Evolutionary conservation across 2,797 vertebrate species (phyloP).

Genomic region (Ctenopoma kingsleyae): DNA sequence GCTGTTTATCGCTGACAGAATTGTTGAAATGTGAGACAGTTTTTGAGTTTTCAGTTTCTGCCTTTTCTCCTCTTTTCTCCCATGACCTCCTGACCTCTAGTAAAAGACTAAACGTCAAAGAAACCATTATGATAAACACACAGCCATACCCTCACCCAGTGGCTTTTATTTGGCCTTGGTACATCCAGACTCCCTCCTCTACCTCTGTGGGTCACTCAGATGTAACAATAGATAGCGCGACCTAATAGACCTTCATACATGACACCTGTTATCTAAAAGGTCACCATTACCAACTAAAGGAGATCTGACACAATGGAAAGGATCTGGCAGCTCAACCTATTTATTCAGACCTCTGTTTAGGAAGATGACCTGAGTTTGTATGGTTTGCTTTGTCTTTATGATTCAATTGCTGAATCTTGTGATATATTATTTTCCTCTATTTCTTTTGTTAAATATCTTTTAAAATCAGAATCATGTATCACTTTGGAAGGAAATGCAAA

Average conservation of each 20-base stretch:
- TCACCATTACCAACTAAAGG: conserved; percentile 55
- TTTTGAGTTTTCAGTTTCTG: conserved; percentile 55
- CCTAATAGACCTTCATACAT: conserved; percentile 62
- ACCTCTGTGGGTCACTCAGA: conserved; percentile 16
- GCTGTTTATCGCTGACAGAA: conserved; percentile 23
- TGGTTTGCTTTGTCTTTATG: conserved; percentile 8
- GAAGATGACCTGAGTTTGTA: conserved; percentile 13
- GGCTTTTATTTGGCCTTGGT: conserved; percentile 62
- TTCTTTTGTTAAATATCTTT: conserved; percentile 14
- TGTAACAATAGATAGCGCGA: conserved; percentile 58
- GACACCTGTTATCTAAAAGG: conserved; percentile 74
- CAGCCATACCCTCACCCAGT: conserved; percentile 31
- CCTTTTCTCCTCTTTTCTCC: conserved; percentile 62
- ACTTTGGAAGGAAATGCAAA: conserved; percentile 16
- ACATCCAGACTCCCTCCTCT: conserved; percentile 23
- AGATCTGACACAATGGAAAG: conserved; percentile 48
- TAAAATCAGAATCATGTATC: background rate
- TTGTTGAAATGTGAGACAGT: conserved; percentile 62
- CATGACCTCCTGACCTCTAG: conserved; percentile 71
- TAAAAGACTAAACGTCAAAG: conserved; percentile 71
- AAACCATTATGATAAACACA: conserved; percentile 73
- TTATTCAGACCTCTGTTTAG: conserved; percentile 33
- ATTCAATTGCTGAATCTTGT: background rate
- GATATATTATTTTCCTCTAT: background rate
- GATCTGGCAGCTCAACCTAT: conserved; percentile 17